Conservation (phyloP, 2,113 vertebrate species). For the Megaptera novaeangliae region DNA sequence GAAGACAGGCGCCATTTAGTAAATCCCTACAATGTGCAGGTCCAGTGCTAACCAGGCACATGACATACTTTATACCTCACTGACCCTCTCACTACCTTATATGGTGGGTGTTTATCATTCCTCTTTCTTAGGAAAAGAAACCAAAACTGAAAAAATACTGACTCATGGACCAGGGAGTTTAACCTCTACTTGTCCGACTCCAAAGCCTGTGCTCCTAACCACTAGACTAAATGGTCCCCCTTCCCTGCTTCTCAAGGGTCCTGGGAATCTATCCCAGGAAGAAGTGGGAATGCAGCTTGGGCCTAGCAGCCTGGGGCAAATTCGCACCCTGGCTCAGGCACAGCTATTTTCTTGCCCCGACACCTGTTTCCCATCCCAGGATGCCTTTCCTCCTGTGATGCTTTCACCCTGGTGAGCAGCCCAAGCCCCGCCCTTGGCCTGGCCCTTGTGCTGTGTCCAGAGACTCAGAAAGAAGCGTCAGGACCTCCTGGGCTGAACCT, state of each 20-base stretch:
- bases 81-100: neutral
- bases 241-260: neutral
- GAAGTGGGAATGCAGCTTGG: neutral
- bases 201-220: neutral
- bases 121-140: neutral
- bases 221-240: neutral
- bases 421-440: neutral
- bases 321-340: neutral
- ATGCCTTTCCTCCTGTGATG: neutral
- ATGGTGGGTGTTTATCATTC: neutral
- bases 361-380: neutral
- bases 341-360: neutral
- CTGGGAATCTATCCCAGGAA: neutral
- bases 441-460: neutral
- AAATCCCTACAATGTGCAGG: neutral
- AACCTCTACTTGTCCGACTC: neutral
- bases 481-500: neutral
- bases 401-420: neutral
- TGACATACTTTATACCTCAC: neutral
- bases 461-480: neutral
- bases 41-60: accelerated
- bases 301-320: neutral
- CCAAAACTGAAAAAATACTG: neutral
- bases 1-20: neutral
- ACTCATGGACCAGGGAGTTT: neutral